phyloP scores from a whole-genome alignment of 2,797 vertebrate species.

The Caiman crocodilus region DNA sequence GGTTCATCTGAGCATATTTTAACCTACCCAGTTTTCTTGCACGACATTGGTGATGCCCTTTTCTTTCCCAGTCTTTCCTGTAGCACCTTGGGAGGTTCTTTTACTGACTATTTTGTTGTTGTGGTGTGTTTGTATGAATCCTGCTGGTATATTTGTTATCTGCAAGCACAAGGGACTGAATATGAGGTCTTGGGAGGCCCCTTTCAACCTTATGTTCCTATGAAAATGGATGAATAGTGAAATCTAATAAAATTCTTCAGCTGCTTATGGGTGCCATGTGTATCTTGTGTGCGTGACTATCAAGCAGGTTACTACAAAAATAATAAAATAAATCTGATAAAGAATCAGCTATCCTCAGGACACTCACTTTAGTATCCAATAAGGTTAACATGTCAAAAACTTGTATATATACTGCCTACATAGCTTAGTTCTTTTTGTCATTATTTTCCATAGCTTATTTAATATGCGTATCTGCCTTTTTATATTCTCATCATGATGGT shows the following conservation, averaged over 20 bases:
- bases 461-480: slow-evolving; percentile 52
- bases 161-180: no score
- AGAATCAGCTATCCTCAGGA: slow-evolving; percentile 3
- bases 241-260: slow-evolving; percentile 51
- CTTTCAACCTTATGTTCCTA: background rate
- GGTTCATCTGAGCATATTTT: no score
- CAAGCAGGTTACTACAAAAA: slow-evolving; percentile 32
- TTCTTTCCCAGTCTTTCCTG: no score
- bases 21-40: no score
- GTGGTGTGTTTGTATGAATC: no score
- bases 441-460: slow-evolving; percentile 28
- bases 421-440: background rate
- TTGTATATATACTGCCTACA: slow-evolving; percentile 24
- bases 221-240: slow-evolving; percentile 32
- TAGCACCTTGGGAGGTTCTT: no score
- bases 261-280: slow-evolving; percentile 41
- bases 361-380: slow-evolving; percentile 6
- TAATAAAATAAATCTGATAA: slow-evolving; percentile 20
- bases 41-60: no score
- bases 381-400: slow-evolving; percentile 33
- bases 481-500: slow-evolving; percentile 44
- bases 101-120: no score
- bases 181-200: no score
- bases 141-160: no score
- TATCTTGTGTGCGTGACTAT: slow-evolving; percentile 15